Evolutionary conservation across 2,888 invertebrate genomes (phyloP).

Genomic region (Dynastes tityus): DNA sequence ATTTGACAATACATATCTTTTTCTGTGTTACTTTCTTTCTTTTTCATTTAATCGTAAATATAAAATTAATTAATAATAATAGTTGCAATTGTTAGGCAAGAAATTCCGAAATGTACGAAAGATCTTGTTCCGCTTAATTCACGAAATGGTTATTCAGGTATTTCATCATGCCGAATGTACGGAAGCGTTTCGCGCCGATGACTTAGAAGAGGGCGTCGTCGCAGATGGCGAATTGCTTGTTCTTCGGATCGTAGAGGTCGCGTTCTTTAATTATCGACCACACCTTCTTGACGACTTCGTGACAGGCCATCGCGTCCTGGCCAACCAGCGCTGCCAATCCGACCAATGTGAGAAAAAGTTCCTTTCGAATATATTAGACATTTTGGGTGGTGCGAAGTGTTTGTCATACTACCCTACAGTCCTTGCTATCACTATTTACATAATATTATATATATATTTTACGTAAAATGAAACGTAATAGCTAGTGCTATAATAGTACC

Average conservation of each 20-base stretch:
- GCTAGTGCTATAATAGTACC: too few relatives aligned
- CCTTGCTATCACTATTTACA: too few relatives aligned
- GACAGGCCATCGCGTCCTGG: constrained; percentile 86
- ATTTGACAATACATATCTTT: too few relatives aligned
- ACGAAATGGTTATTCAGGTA: constrained; percentile 92
- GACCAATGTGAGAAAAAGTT: too few relatives aligned
- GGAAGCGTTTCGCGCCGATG: constrained; percentile 93
- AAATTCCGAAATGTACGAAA: neutral
- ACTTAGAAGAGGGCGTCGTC: constrained; percentile 92
- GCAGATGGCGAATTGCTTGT: constrained; percentile 95
- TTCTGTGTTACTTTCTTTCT: too few relatives aligned
- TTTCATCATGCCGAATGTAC: constrained; percentile 98
- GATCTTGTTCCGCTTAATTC: constrained; percentile 69
- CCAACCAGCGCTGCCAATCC: constrained; percentile 90
- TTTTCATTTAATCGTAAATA: neutral
- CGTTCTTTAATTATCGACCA: constrained; percentile 93
- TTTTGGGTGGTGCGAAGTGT: too few relatives aligned
- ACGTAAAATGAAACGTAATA: too few relatives aligned
- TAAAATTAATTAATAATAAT: constrained; percentile 15
- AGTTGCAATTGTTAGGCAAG: constrained; percentile 33
- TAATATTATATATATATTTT: too few relatives aligned
- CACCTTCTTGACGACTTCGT: constrained; percentile 91
- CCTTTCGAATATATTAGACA: too few relatives aligned
- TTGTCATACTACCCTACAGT: too few relatives aligned
- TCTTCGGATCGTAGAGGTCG: constrained; percentile 92